Evolutionary conservation across 1,140 invertebrate species (phyloP), one percentile per base, ranked within the genome.

Genomic region (Sinella curviseta): DNA sequence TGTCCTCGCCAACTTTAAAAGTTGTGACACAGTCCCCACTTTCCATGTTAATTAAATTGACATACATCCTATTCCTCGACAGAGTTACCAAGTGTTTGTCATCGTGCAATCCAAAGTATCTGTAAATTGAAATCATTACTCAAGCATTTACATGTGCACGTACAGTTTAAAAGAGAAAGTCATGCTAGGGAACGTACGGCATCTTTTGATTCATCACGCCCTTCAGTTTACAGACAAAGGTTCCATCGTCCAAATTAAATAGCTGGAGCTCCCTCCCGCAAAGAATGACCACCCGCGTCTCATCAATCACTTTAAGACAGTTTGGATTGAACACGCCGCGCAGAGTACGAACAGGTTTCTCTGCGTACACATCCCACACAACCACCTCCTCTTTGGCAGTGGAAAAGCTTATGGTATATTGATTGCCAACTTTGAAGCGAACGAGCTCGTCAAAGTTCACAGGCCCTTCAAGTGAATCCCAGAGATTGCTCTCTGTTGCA

Each of bases 181-280:
- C n/a, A n/a, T n/a, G n/a, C n/a, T n/a, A n/a, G n/a, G n/a, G n/a
- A n/a, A n/a, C n/a, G n/a, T n/a, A n/a, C n/a, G 94, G 93, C 94
- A 95, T 95, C 87, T 95, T 95, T 85, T 95, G 94, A 88, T 95
- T 95, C 93, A 96, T 95, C 1, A 95, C 94, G 39, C 94, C 90
- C 84, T 83, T 83, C 14, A 96, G 86, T 79, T 94, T 91, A 12
- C 91, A 91, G 36, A 93, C 81, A 83, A 93, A 90, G 76, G 87
- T 87, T 77, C 94, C 94, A 85, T 90, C 89, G 85, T 95, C 90
- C 17, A 96, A 86, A 87, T 96, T 91, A 83, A 93, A 94, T 20
- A 95, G 90, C 79, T 90, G 89, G 3, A 96, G 89, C 86, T 96
- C 94, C 30, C 94, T 87, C 74, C 92, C 90, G 86, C 94, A 95